Conservation (phyloP, 64 coral and sea anemone genomes). For the Stichodactyla mertensii region DNA sequence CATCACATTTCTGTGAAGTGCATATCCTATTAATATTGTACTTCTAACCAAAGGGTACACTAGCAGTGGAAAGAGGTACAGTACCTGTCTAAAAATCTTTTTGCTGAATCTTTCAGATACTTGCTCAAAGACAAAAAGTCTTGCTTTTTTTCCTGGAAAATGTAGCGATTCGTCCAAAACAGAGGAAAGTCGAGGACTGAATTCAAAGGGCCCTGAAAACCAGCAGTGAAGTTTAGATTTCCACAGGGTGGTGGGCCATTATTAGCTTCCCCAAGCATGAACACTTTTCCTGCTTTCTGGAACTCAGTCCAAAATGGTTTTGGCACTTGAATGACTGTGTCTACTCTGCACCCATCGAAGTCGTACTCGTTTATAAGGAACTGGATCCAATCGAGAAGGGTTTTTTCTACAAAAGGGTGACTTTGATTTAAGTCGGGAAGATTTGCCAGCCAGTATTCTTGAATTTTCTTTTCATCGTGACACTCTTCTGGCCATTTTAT, state of each 20-base stretch:
- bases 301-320: slow-evolving; percentile 67
- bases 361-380: slow-evolving; percentile 45
- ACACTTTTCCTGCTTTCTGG: slow-evolving; percentile 55
- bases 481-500: slow-evolving; percentile 76
- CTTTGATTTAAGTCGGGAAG: slow-evolving; percentile 68
- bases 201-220: slow-evolving; percentile 47
- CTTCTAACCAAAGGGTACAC: no score
- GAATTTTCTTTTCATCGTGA: slow-evolving; percentile 54
- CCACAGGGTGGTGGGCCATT: slow-evolving; percentile 64
- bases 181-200: slow-evolving; percentile 56
- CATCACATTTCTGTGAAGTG: no score
- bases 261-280: slow-evolving; percentile 70
- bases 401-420: slow-evolving; percentile 49
- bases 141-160: slow-evolving; percentile 61
- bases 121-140: slow-evolving; percentile 45
- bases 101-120: slow-evolving; percentile 23
- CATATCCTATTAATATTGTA: no score
- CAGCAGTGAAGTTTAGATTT: slow-evolving; percentile 35
- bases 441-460: slow-evolving; percentile 73
- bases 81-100: slow-evolving; percentile 47
- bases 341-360: slow-evolving; percentile 64
- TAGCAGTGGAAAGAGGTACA: no score
- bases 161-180: slow-evolving; percentile 55
- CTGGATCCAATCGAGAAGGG: slow-evolving; percentile 49
- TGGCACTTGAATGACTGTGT: slow-evolving; percentile 70